These are phyloP conservation scores for Autographa gamma DNA, from an alignment of 2,888 invertebrate genomes.

Conservation along the genomic window DNA sequence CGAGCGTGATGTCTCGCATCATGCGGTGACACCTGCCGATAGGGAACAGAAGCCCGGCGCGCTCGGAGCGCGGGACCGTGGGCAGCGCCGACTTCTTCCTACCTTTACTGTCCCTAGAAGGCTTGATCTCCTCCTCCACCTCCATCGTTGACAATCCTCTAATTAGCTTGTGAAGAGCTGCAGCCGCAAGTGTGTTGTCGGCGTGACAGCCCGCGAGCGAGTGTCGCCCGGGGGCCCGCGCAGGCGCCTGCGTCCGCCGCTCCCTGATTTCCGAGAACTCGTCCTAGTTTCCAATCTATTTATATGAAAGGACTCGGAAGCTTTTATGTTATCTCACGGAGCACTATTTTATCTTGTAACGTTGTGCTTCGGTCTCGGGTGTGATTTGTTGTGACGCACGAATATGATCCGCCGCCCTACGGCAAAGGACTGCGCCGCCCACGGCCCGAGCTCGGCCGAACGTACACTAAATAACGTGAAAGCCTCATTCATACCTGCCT, in stretches of 20 bases:
- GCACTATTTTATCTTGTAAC: background rate
- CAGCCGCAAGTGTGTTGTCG: background rate
- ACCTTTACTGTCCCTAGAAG: background rate
- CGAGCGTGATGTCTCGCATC: background rate
- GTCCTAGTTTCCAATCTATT: background rate
- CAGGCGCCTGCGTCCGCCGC: background rate
- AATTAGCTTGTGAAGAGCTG: background rate
- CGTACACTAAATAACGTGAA: too few relatives aligned
- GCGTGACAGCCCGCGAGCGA: background rate
- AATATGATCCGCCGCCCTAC: background rate
- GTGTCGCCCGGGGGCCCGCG: background rate
- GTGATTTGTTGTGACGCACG: background rate
- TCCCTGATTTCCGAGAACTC: background rate
- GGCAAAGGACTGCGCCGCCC: too few relatives aligned
- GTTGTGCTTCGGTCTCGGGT: background rate
- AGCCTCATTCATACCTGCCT: too few relatives aligned
- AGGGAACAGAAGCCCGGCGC: constrained; percentile 9
- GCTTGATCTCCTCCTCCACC: background rate
- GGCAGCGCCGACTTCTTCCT: background rate
- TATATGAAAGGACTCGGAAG: background rate
- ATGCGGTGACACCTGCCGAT: background rate
- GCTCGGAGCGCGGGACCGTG: background rate
- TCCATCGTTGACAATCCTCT: background rate
- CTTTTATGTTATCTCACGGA: background rate
- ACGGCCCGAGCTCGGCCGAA: too few relatives aligned